Evolutionary conservation across 2,888 invertebrate genomes (phyloP), one percentile per base, ranked within the genome.

Genomic region (Sceliomorpha sp.): DNA sequence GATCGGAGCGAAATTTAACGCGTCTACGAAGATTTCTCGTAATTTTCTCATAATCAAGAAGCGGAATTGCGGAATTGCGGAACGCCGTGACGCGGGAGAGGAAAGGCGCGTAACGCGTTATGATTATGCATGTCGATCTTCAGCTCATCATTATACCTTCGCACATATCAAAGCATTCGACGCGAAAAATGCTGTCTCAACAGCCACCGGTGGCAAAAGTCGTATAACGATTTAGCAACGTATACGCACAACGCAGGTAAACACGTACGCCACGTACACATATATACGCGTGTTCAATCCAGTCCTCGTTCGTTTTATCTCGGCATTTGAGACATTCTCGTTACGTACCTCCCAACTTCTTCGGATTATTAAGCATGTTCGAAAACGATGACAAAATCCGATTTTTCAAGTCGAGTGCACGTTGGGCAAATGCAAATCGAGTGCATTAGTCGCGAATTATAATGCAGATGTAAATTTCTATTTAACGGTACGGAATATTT

Each of bases 51-150:
- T 53, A 51, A 55, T 67, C 48, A 51, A 55, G 58, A 69, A 63
- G 59, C 62, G 31, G 26, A 24, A 36, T 26, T 26, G 53, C 63
- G 62, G 26, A 24, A 36, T 26, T 26, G 53, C 63, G 62, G 58
- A 63, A 69, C 62, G 68, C 62, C 62, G 58, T n/a, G n/a, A 58
- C 56, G 37, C 32, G 53, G 63, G 63, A 37, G 58, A 59, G 58
- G 69, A 59, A 63, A 58, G 69, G 53, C 42, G 63, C 58, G 48
- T 59, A 59, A 69, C 39, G 63, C 69, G 69, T 69, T 63, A 58
- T 63, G 69, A 63, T 69, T 59, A 63, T 63, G 58, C 55, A 63
- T 34, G 63, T 53, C 58, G 69, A 69, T 58, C 58, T 51, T 42
- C 42, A 69, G 69, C 42, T 63, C 69, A 45, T 63, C 69, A 63